A percentile compares a stretch with the other conserved stretches of the same genome.
phyloP scores from a whole-genome alignment of 2,113 vertebrate genomes.

The Meriones unguiculatus region DNA sequence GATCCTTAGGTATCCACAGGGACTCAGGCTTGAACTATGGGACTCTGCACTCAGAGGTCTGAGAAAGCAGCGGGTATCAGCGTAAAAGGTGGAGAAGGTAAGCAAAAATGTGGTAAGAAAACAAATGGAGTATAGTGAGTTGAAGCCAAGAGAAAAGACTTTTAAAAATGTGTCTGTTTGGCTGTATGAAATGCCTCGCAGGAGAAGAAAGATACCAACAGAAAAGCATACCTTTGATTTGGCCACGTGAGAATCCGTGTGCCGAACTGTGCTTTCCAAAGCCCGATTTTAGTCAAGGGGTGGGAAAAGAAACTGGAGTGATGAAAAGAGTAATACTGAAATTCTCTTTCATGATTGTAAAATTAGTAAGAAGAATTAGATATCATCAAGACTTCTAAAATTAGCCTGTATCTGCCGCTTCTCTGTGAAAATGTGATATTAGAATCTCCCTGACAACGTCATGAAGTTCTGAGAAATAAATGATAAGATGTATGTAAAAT shows the following conservation, averaged over 20 bases:
- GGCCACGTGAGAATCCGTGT: background rate
- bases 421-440: background rate
- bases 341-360: slow-evolving; percentile 33
- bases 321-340: background rate
- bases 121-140: background rate
- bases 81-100: background rate
- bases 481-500: background rate
- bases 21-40: background rate
- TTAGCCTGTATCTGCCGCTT: background rate
- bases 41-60: background rate
- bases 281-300: background rate
- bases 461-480: background rate
- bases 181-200: background rate
- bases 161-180: background rate
- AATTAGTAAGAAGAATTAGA: slow-evolving; percentile 24
- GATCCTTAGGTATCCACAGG: background rate
- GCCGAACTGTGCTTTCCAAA: background rate
- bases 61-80: background rate
- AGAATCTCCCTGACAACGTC: background rate
- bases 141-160: background rate
- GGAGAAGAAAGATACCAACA: background rate
- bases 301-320: background rate
- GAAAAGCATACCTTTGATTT: background rate
- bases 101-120: background rate
- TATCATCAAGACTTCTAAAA: slow-evolving; percentile 32